Base-by-base conservation (phyloP, 2,888 invertebrate species). In the Synergus laeviventris region DNA sequence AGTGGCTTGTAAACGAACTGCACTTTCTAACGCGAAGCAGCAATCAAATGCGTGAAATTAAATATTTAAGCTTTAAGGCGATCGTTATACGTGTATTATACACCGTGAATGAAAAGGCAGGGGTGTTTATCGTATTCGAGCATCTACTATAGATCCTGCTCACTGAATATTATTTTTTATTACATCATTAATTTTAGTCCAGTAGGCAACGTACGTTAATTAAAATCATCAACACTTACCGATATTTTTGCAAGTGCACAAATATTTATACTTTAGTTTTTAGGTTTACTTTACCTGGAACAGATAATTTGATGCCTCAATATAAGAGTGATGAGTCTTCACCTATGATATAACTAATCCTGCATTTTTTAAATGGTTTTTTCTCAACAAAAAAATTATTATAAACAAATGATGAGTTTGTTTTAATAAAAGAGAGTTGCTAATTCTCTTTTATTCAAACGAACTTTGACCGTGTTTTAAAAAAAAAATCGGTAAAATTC, bases 31-130 rank as follows among this genome's bases (percentile, higher is more conserved):
- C 70, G 31, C 18, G 24, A 36, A 70, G 49, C 45, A 45, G 70
- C 24, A 42, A 70, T 70, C 70, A 70, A 70, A 24, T 70, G 70
- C 70, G 70, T 70, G 70, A 70, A 70, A 70, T 70, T 70, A n/a
- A 70, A 70, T 70, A 70, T 70, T 70, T 49, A 70, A 70, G 49
- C 45, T 70, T 70, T 70, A 49, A 49, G 36, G n/a, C 14, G 49
- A 70, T 49, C 70, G 24, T 70, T 70, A 70, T 18, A 70, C 11
- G 45, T n/a, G 49, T n/a, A 70, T 70, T 70, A 49, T 70, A 31
- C 16, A 31, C 45, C 14, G 45, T 21, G 49, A 70, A 70, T 70
- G 24, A 70, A 49, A 49, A 70, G 49, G 70, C 45, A 49, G 16
- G 45, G 49, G 31, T 11, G 45, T 31, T 70, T 70, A 70, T 70